These are phyloP conservation scores for Muraenolepis orangiensis DNA, from an alignment of 2,797 vertebrate genomes.

Conservation along the genomic window DNA sequence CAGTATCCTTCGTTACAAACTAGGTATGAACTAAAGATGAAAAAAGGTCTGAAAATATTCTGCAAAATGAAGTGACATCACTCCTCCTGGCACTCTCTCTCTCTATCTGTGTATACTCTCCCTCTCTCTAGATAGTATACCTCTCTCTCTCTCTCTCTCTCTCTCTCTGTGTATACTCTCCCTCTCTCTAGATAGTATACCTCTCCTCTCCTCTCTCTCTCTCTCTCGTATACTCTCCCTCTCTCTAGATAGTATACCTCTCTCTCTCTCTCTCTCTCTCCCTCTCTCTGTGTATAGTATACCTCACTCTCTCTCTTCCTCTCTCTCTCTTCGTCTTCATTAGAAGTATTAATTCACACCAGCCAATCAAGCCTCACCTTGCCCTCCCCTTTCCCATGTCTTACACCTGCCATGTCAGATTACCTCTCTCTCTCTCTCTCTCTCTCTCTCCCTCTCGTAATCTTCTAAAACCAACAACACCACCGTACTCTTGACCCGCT, in stretches of 20 bases:
- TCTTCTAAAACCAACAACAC: constrained; percentile 50
- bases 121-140: no score
- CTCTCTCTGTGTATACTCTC: no score
- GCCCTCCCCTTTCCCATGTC: constrained; percentile 25
- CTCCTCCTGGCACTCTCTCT: neutral
- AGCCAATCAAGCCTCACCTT: constrained; percentile 30
- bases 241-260: no score
- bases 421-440: constrained; percentile 27
- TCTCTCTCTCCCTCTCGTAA: constrained; percentile 24
- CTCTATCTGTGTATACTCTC: no score
- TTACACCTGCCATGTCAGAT: constrained; percentile 54
- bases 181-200: no score
- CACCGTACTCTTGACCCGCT: constrained; percentile 40
- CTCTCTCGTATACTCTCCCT: no score
- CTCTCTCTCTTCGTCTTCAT: constrained; percentile 37
- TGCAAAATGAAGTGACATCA: neutral
- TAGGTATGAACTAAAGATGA: neutral
- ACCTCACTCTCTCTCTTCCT: no score
- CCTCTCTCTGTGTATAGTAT: neutral
- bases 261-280: neutral
- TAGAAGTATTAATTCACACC: constrained; percentile 43
- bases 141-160: no score
- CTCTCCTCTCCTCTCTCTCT: no score
- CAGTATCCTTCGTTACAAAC: no score
- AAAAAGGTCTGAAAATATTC: neutral